Evolutionary conservation across 64 coral and sea anemone species (phyloP).

Genomic region (Pachyseris speciosa): DNA sequence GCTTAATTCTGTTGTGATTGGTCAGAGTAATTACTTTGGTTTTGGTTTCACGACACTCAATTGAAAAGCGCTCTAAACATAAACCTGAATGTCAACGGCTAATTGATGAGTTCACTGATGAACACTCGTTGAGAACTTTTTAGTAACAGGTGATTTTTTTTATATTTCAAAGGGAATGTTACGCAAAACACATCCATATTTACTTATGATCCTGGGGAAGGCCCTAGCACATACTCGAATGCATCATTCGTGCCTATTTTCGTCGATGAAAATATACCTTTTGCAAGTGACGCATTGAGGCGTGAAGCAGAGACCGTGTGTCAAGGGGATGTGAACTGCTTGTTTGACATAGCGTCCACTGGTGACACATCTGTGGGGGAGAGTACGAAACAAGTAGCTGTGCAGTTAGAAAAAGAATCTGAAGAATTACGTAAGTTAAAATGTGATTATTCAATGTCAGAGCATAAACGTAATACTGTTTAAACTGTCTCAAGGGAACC

Average conservation of each 20-base stretch:
- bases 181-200: conserved; percentile 16
- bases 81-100: too few relatives aligned
- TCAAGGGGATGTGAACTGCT: conserved; percentile 42
- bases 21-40: too few relatives aligned
- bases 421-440: conserved; percentile 15
- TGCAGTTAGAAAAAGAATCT: conserved; percentile 34
- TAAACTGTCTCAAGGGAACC: too few relatives aligned
- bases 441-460: too few relatives aligned
- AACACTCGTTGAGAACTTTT: not conserved
- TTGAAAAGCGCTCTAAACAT: too few relatives aligned
- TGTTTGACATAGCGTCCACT: too few relatives aligned
- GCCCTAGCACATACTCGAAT: not conserved
- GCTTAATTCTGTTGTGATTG: too few relatives aligned
- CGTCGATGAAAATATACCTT: conserved; percentile 10
- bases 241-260: conserved; percentile 47
- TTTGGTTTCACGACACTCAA: too few relatives aligned
- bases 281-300: not conserved
- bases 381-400: conserved; percentile 26
- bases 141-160: not conserved
- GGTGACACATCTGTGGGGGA: conserved; percentile 44
- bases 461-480: too few relatives aligned
- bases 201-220: conserved; percentile 10
- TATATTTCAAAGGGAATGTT: conserved; percentile 41
- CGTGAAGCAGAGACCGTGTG: conserved; percentile 7
- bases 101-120: not conserved